Evolutionary conservation across 92 coral and sea anemone genomes (phyloP).

Genomic region (Galaxea fascicularis): DNA sequence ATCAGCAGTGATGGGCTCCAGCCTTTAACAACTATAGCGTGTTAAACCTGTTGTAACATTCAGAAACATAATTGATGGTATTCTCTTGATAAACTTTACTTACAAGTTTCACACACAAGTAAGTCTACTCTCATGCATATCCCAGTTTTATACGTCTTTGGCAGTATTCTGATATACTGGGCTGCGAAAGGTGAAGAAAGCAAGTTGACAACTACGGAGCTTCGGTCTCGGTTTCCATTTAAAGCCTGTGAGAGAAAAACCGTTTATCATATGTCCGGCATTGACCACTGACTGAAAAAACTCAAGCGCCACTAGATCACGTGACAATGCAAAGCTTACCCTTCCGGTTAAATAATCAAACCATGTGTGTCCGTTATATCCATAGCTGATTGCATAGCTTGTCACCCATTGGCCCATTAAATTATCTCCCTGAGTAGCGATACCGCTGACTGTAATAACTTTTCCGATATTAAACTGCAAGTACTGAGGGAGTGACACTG

Average conservation of each 20-base stretch:
- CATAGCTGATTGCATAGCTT: constrained; percentile 53
- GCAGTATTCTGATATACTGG: neutral
- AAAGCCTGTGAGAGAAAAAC: neutral
- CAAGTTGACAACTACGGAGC: neutral
- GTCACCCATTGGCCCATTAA: constrained; percentile 56
- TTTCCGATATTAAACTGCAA: constrained; percentile 48
- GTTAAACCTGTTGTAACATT: no score
- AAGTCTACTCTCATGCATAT: neutral
- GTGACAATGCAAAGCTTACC: neutral
- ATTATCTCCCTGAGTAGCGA: constrained; percentile 70
- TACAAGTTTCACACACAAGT: neutral
- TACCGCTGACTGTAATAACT: constrained; percentile 59
- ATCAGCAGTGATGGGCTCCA: no score
- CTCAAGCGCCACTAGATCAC: no score
- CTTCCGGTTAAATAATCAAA: constrained; percentile 31
- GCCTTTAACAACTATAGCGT: no score
- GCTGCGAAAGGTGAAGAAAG: neutral
- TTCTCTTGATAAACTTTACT: neutral
- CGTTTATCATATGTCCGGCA: no score
- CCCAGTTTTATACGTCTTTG: neutral
- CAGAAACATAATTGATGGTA: no score
- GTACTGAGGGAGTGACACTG: constrained; percentile 5
- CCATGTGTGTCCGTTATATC: constrained; percentile 49
- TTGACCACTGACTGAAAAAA: no score
- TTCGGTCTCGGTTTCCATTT: neutral